phyloP scores from a whole-genome alignment of 2,888 invertebrate species.

The Spodoptera picta region DNA sequence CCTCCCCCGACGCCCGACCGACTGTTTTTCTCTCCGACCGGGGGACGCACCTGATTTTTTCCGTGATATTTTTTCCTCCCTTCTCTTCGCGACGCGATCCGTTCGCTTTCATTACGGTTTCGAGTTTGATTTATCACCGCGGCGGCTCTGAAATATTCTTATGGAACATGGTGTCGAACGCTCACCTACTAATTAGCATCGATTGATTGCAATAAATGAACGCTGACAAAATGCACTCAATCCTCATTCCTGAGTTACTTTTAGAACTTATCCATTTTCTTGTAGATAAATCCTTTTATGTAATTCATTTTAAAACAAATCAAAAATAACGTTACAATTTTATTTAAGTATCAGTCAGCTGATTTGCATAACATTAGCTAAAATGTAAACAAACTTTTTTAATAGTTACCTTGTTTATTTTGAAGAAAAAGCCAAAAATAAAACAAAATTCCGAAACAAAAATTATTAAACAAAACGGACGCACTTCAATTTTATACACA shows the following conservation, averaged over 20 bases:
- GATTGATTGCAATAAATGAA: constrained; percentile 73
- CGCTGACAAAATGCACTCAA: constrained; percentile 30
- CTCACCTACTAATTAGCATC: constrained; percentile 86
- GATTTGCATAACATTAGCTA: background rate
- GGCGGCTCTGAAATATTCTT: constrained; percentile 87
- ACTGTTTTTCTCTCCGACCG: constrained; percentile 87
- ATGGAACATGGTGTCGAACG: constrained; percentile 85
- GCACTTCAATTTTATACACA: constrained; percentile 37
- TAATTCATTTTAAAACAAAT: background rate
- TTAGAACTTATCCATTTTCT: constrained; percentile 1
- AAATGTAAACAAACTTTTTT: constrained; percentile 6
- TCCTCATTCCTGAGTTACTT: background rate
- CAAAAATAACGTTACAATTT: background rate
- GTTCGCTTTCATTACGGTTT: constrained; percentile 89
- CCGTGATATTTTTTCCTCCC: constrained; percentile 89
- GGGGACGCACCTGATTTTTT: constrained; percentile 89
- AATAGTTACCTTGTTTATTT: no score
- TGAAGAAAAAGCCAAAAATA: background rate
- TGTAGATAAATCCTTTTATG: background rate
- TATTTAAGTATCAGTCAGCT: background rate
- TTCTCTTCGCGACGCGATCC: constrained; percentile 88
- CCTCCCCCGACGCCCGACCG: constrained; percentile 75
- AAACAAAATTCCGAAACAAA: background rate
- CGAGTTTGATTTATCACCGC: constrained; percentile 89
- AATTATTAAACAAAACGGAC: constrained; percentile 16